Conservation (phyloP, 2,797 vertebrate species). For the Echiichthys vipera region DNA sequence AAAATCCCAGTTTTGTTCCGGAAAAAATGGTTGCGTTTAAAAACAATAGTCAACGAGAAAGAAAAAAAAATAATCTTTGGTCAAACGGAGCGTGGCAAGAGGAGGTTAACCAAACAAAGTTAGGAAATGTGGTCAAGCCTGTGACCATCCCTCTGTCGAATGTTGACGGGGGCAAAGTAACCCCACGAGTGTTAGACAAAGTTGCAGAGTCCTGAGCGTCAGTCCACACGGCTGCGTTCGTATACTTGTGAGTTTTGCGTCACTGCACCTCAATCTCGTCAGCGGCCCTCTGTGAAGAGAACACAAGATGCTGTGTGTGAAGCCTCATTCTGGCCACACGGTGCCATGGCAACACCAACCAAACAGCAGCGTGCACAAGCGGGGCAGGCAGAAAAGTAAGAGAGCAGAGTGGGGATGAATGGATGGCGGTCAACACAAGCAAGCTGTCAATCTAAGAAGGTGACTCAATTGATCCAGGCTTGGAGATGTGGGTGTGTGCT, state of each 20-base stretch:
- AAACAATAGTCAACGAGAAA: slow-evolving; percentile 35
- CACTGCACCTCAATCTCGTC: slow-evolving; percentile 81
- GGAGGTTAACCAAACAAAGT: slow-evolving; percentile 19
- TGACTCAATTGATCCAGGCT: slow-evolving; percentile 57
- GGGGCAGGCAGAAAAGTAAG: slow-evolving; percentile 64
- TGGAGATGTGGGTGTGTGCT: slow-evolving; percentile 13
- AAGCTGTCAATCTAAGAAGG: slow-evolving; percentile 58
- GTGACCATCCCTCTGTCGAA: slow-evolving; percentile 51
- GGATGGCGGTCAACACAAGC: slow-evolving; percentile 39
- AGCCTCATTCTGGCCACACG: slow-evolving; percentile 84
- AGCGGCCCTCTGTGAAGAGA: slow-evolving; percentile 92
- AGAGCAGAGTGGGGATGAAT: slow-evolving; percentile 60
- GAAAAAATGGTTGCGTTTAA: slow-evolving; percentile 65
- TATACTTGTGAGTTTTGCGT: slow-evolving; percentile 71
- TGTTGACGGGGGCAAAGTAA: slow-evolving; percentile 34
- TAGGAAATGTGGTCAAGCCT: slow-evolving; percentile 23
- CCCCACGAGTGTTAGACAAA: slow-evolving; percentile 49
- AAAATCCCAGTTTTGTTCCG: slow-evolving; percentile 74
- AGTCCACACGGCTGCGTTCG: slow-evolving; percentile 76
- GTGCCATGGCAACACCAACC: slow-evolving; percentile 84
- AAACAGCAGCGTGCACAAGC: slow-evolving; percentile 78
- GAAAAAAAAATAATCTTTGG: slow-evolving; percentile 9
- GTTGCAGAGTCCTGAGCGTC: slow-evolving; percentile 72
- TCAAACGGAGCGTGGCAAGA: slow-evolving; percentile 2
- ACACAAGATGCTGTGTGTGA: slow-evolving; percentile 94